phyloP scores from a whole-genome alignment of 2,797 vertebrate genomes.

The Neomorphus geoffroyi region DNA sequence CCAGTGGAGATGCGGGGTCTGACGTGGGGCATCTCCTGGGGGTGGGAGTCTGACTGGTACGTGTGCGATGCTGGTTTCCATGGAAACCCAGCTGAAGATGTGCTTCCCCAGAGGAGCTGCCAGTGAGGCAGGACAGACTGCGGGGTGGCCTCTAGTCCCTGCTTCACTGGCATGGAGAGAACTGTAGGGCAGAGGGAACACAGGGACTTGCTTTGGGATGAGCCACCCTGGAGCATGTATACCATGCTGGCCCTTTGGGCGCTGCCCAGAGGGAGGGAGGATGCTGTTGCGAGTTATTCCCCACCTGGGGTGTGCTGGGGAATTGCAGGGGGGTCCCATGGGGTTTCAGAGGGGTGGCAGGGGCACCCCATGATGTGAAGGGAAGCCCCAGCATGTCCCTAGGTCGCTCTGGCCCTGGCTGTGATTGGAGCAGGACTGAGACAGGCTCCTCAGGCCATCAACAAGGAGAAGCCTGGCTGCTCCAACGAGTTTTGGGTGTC shows the following conservation, averaged over 20 bases:
- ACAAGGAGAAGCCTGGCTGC: not conserved
- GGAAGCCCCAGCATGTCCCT: not conserved
- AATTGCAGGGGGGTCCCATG: not conserved
- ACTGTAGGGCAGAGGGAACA: not conserved
- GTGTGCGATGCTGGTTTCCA: constrained; percentile 65
- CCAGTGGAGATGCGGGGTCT: not conserved
- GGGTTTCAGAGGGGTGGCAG: not conserved
- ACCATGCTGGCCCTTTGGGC: not conserved
- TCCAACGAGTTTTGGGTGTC: not conserved
- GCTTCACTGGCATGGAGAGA: fast-evolving
- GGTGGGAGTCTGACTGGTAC: constrained; percentile 27
- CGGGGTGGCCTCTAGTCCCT: not conserved
- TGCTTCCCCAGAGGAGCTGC: constrained; percentile 28
- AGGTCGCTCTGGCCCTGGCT: not conserved
- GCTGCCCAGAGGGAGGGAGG: not conserved
- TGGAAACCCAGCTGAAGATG: constrained; percentile 70
- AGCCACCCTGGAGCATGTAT: not conserved
- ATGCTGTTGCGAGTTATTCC: not conserved
- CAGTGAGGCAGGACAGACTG: not conserved
- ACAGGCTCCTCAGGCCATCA: not conserved
- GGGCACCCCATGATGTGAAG: fast-evolving
- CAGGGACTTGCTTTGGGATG: not conserved
- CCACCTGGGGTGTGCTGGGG: fast-evolving
- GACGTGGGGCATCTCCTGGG: not conserved
- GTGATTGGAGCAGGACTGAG: not conserved